Percentiles rank a stretch among this genome's conserved stretches.
phyloP scores from a whole-genome alignment of 1,140 invertebrate genomes.

The Mya arenaria region DNA sequence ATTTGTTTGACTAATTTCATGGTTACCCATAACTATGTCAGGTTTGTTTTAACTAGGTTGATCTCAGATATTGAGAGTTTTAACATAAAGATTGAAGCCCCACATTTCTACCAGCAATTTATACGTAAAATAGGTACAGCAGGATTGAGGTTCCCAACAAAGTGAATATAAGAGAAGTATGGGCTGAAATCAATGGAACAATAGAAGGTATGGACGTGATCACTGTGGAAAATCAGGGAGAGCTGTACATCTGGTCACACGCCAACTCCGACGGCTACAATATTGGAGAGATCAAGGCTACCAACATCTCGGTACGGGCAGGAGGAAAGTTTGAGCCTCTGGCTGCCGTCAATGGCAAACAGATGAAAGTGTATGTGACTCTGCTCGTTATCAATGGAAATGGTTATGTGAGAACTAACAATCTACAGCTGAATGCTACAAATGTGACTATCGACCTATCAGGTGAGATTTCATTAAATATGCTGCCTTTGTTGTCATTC shows the following conservation, averaged over 20 bases:
- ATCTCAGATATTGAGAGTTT: too few species aligned
- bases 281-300: conserved; percentile 60
- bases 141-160: conserved; percentile 61
- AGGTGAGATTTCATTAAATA: conserved; percentile 51
- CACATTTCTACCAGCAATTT: too few species aligned
- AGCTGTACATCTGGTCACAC: conserved; percentile 71
- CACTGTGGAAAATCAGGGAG: conserved; percentile 67
- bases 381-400: conserved; percentile 68
- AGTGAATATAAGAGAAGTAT: conserved; percentile 69
- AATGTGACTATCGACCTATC: conserved; percentile 73
- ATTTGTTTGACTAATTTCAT: too few species aligned
- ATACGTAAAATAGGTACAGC: conserved; percentile 65
- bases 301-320: conserved; percentile 68
- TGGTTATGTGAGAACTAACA: conserved; percentile 68
- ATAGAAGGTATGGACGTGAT: conserved; percentile 65
- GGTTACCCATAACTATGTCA: too few species aligned
- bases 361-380: conserved; percentile 59
- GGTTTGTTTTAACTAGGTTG: too few species aligned
- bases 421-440: conserved; percentile 62
- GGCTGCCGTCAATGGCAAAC: conserved; percentile 50
- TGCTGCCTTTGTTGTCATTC: not conserved
- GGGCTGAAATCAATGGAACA: conserved; percentile 71
- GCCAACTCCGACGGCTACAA: conserved; percentile 60
- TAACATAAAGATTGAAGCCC: too few species aligned
- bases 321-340: conserved; percentile 70